Percentiles rank a stretch among this genome's conserved stretches.
Conservation (phyloP, 1,140 invertebrate species). For the Palaemon carinicauda region DNA sequence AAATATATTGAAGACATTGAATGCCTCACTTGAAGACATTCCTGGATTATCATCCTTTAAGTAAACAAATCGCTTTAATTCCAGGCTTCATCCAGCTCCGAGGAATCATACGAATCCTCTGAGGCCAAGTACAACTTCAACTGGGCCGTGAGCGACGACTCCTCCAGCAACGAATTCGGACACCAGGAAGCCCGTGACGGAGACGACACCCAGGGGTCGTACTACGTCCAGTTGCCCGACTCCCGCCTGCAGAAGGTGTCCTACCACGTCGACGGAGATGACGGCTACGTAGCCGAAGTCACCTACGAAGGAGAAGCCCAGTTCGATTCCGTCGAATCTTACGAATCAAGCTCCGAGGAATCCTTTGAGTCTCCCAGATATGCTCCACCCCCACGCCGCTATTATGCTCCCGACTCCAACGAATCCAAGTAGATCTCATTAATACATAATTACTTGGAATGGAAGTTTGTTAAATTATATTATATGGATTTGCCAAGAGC, state of each 20-base stretch:
- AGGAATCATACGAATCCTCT: not conserved
- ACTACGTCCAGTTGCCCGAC: not conserved
- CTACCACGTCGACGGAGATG: not conserved
- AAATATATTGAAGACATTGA: not conserved
- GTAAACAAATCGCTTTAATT: not conserved
- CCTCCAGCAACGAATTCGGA: conserved; percentile 2
- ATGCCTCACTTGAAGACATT: not conserved
- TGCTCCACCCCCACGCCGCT: not conserved
- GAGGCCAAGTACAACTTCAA: not conserved
- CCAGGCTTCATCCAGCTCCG: not conserved
- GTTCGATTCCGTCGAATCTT: not conserved
- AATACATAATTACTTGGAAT: no score
- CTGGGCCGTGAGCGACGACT: conserved; percentile 1
- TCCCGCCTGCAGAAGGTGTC: not conserved
- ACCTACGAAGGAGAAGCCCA: not conserved
- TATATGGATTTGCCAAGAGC: not conserved
- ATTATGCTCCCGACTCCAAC: not conserved
- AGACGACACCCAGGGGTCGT: not conserved
- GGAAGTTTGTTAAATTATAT: not conserved
- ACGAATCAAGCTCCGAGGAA: not conserved
- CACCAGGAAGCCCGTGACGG: not conserved
- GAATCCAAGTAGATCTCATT: not conserved
- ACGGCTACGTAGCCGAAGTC: not conserved
- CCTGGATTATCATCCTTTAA: not conserved
- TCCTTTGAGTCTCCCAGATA: not conserved